Evolutionary conservation across 2,797 vertebrate species (phyloP), one percentile per base, ranked within the genome.

Genomic region (Paguma larvata): DNA sequence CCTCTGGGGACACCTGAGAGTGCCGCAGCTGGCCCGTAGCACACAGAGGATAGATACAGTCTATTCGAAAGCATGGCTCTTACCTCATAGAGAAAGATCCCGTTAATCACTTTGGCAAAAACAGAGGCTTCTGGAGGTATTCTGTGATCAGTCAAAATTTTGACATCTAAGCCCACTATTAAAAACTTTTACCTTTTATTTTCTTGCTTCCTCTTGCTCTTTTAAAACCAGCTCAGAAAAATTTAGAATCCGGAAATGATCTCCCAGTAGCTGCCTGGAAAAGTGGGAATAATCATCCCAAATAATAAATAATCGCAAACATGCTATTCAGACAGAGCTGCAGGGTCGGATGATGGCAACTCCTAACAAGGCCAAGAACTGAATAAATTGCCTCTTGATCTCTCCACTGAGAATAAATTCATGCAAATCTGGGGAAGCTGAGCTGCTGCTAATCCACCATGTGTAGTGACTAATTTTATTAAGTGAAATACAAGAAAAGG

Each of bases 371-470:
- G 97, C 89, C 67, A 95, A 63, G 77, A 96, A 97, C 93, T 91
- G 96, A 1, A 4, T 95, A 98, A 95, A 98, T 98, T 97, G 93
- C 77, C 70, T 97, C 94, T 98, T 97, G 95, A 98, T 97, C 88
- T 63, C 85, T 95, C 87, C 5, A 34, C 96, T 25, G 94, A 96
- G 94, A 96, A 95, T 89, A 98, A 97, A 97, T 93, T 93, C 1
- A 34, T 95, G 89, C 10, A 84, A 91, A 68, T 94, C 96, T 80
- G 51, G 89, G 95, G 89, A 95, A 95, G 86, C 83, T 53, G 94
- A 97, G 96, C 95, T 95, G 78, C 95, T 94, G 94, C 96, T 98
- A 98, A 98, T 98, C 89, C 80, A 83, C 94, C 51, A 0, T 85
- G 65, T 75, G 83, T 2, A 1, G 91, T 95, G 93, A 97, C 94